Base-by-base conservation (phyloP, 1,140 invertebrate genomes). In the Hormaphis cornu region DNA sequence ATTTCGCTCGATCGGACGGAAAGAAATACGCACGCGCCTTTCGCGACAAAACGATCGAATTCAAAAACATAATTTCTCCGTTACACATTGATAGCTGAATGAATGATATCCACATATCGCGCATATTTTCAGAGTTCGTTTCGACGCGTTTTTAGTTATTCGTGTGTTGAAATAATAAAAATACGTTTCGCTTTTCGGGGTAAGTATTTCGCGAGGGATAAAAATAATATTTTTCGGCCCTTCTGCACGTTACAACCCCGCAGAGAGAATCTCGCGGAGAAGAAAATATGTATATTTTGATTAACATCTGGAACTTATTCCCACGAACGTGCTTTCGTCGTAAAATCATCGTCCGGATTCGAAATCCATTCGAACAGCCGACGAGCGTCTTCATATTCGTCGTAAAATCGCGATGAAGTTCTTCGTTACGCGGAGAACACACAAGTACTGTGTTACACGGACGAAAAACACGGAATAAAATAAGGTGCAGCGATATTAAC, bases 231-330 rank as follows among this genome's bases (percentile, higher is more conserved):
- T 58, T 56, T n/a, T n/a, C 33, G 22, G 40, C 14, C 35, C 33
- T 58, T 58, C 40, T 58, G 28, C 54, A 37, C 54, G 10, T 40
- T 24, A 58, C 20, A 58, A 24, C 35, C 33, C 33, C 54, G 33
- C 12, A 40, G 54, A 58, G 33, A 58, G n/a, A n/a, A n/a, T n/a
- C n/a, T n/a, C 35, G 24, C 14, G 18, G 4, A 16, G n/a, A n/a
- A n/a, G n/a, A 40, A 58, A 58, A 40, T 37, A 58, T 40, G 33
- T 58, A 58, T 40, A 40, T 58, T 58, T 58, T 58, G 54, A 58
- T 40, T 40, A 58, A 58, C 33, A 58, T 58, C 54, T 58, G 54
- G 54, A 58, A 58, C 35, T 58, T 24, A 40, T 40, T 58, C 54
- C 33, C 54, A 58, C 24, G 54, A 40, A 58, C 40, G 40, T 58